Evolutionary conservation across 2,113 vertebrate species (phyloP).

Genomic region (Proterorhinus semilunaris): DNA sequence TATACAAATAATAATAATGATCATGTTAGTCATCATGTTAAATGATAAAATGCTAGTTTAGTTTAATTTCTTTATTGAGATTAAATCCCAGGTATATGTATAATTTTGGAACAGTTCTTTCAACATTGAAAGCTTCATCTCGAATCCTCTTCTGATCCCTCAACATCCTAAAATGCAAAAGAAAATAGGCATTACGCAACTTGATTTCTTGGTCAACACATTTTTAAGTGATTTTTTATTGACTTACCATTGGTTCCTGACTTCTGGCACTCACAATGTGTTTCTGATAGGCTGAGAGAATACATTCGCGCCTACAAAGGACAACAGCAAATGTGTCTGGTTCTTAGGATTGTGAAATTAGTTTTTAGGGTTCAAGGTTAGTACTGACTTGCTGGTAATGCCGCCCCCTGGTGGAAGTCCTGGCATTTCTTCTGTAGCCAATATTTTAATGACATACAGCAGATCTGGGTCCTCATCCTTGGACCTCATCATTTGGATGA

Average conservation of each 20-base stretch:
- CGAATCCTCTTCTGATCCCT: slow-evolving; percentile 66
- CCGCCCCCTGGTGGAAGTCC: slow-evolving; percentile 82
- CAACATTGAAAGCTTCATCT: slow-evolving; percentile 15
- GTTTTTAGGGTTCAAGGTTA: neutral
- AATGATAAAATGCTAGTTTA: too few species aligned
- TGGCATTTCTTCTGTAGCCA: slow-evolving; percentile 73
- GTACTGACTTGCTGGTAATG: slow-evolving; percentile 81
- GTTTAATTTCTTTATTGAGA: neutral
- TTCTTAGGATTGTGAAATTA: neutral
- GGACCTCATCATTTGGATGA: slow-evolving; percentile 64
- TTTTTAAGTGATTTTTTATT: neutral
- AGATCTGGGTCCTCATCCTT: slow-evolving; percentile 74
- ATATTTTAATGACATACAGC: slow-evolving; percentile 74
- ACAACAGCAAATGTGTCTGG: neutral
- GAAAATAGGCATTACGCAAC: neutral
- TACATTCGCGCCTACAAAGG: slow-evolving; percentile 70
- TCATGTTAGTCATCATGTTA: too few species aligned
- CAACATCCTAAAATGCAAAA: slow-evolving; percentile 63
- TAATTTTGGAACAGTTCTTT: neutral
- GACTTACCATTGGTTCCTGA: slow-evolving; percentile 67
- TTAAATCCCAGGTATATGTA: neutral
- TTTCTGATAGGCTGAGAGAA: slow-evolving; percentile 77
- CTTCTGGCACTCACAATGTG: slow-evolving; percentile 44
- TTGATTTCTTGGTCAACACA: neutral
- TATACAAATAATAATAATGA: too few species aligned